Base-by-base conservation (phyloP, 2,888 invertebrate species). In the Morinoia aosen region DNA sequence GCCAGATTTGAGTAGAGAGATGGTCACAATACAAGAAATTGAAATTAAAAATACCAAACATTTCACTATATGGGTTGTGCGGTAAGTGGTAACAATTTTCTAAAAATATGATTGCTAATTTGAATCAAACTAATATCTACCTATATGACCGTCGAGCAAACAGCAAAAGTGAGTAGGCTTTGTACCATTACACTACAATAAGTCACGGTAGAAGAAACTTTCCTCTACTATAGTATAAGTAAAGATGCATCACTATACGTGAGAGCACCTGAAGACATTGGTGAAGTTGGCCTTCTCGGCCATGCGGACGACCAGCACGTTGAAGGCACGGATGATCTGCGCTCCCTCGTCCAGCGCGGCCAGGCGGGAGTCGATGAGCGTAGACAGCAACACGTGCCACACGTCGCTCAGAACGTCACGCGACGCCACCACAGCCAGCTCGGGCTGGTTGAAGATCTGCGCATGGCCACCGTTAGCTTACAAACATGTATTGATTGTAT, bases 291-390 rank as follows among this genome's bases (percentile, higher is more conserved):
- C 98, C 96, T 97, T 98, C 97, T 98, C 98, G 96, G 98, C 98
- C 96, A 98, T 98, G 97, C 98, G 98, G 61, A 98, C 98, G 96
- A 98, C 98, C 96, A 98, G 98, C 58, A 98, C 98, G 97, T 98
- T 98, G 95, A 98, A 98, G 12, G 98, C 98, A 39, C 98, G 98
- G 96, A 98, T 98, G 96, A 98, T 98, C 95, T 98, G 98, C 76
- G 98, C 98, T 93, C 98, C 98, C 95, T 98, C 98, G n/a, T 97
- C 97, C 96, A 98, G 97, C 95, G 97, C 98, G 96, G 98, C 98
- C 95, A 98, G 97, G 97, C 98, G 98, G 96, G 98, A 97, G 97
- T 98, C 98, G 33, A 98, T 98, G 96, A 99, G 97, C 96, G 99
- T 98, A 14, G 98, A 98, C 96, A 99, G 98, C 97, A 99, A 97